A percentile compares a stretch with the other conserved stretches of the same genome.
Conservation (phyloP, 2,113 vertebrate species). For the Motacilla alba region DNA sequence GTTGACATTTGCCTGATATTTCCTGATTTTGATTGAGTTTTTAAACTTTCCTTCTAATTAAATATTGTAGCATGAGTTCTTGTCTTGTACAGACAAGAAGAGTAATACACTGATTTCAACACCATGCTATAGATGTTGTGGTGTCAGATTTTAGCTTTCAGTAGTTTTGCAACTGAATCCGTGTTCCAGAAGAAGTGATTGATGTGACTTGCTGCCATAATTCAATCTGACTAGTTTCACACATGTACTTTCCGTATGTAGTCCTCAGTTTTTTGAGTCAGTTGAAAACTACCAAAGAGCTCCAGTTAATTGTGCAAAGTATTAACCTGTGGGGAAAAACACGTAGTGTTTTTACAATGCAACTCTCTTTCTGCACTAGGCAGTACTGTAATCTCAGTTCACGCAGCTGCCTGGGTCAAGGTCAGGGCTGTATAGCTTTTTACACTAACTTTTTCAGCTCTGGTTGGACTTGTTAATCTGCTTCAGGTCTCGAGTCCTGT, state of each 20-base stretch:
- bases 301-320: not conserved
- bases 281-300: not conserved
- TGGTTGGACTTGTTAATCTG: not conserved
- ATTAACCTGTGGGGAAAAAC: not conserved
- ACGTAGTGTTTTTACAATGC: not conserved
- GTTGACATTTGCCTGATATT: not conserved
- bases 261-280: not conserved
- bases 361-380: not conserved
- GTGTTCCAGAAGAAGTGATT: not conserved
- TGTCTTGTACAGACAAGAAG: not conserved
- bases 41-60: conserved; percentile 7
- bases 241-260: not conserved
- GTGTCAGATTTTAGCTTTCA: not conserved
- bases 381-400: not conserved
- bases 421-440: not conserved
- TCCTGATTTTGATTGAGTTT: not conserved
- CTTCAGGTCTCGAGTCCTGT: not conserved
- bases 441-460: not conserved
- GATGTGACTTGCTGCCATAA: not conserved
- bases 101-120: not conserved
- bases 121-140: not conserved
- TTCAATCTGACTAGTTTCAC: not conserved
- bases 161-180: not conserved
- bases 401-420: not conserved
- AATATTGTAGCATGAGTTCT: not conserved